A percentile compares a stretch with the other conserved stretches of the same genome.
Conservation (phyloP, 2,888 invertebrate species). For the Bhutanitis thaidina region DNA sequence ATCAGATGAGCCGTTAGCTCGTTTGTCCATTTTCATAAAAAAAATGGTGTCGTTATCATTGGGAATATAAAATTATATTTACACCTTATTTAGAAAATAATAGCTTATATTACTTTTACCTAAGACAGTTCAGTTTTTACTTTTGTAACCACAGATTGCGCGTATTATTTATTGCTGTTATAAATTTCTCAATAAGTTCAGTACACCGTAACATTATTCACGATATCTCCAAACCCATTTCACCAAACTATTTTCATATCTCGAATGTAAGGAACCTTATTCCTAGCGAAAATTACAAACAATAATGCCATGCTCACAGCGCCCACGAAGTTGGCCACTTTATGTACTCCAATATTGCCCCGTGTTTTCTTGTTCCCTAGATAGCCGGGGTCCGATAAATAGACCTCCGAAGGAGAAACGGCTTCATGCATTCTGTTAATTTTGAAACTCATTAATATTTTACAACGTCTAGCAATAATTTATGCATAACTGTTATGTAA, state of each 20-base stretch:
- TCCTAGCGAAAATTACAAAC: constrained; percentile 26
- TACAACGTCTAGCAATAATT: constrained; percentile 1
- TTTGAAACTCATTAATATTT: constrained; percentile 9
- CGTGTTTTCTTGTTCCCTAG: constrained; percentile 22
- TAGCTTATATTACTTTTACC: too few species aligned
- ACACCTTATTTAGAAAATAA: too few species aligned
- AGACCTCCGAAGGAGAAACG: constrained; percentile 2
- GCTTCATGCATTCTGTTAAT: not conserved
- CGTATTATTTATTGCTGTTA: not conserved
- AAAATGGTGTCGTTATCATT: too few species aligned
- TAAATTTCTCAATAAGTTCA: not conserved
- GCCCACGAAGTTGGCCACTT: constrained; percentile 20
- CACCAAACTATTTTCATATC: constrained; percentile 18
- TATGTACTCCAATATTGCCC: constrained; percentile 21
- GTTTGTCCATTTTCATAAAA: too few species aligned
- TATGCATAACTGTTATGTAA: not conserved
- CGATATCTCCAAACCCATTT: constrained; percentile 6
- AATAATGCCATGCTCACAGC: constrained; percentile 25
- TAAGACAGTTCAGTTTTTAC: too few species aligned
- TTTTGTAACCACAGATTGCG: not conserved
- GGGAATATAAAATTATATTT: too few species aligned
- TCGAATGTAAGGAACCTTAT: constrained; percentile 9
- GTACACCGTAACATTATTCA: constrained; percentile 1
- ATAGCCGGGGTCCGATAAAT: constrained; percentile 12
- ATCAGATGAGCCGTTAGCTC: too few species aligned